Base-by-base conservation (phyloP, 2,888 invertebrate genomes). In the Deilephila elpenor region DNA sequence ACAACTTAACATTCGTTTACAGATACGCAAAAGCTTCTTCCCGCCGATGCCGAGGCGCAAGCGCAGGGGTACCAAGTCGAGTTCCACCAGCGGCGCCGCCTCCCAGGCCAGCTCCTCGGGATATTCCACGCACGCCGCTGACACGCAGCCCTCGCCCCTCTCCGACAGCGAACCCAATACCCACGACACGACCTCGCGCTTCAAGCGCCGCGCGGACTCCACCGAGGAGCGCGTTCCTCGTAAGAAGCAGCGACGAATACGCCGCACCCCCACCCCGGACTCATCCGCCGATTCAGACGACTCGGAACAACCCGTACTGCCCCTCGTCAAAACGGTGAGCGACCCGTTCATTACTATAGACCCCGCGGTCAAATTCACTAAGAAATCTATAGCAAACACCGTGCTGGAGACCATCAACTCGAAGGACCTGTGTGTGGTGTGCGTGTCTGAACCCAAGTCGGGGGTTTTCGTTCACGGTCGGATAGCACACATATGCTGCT, bases 1-100 rank as follows among this genome's bases (percentile, higher is more conserved):
- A 32, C n/a, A 32, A 70, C 53, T 60, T 60, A 51, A 5, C 19
- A 44, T 60, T 56, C 5, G 20, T 73, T 80, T 93, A 77, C 93
- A 97, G 97, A 95, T 95, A 80, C 95, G 96, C 84, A 96, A 96
- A 89, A 96, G 93, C 82, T 95, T 96, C 86, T 96, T 96, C 91
- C 96, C 97, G 51, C 96, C 96, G 71, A 93, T 96, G 73, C 96
- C 96, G 79, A 95, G 89, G 80, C 93, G 92, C 78, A 93, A 92
- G 5, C 20, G 51, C 1, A 67, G 44, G 17, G 11, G 17, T 0
- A 17, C 20, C 8, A 20, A 25, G 25, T 25, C 67, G 44, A 51
- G 17, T 67, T 25, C 64, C 5, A 44, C 1, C 7, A 44, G 25
- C n/a, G 3, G 37, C 3, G 20, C 4, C 64, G 64, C 19, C 32